Conservation (phyloP, 2,888 invertebrate species). For the Drosophila crucigera region DNA sequence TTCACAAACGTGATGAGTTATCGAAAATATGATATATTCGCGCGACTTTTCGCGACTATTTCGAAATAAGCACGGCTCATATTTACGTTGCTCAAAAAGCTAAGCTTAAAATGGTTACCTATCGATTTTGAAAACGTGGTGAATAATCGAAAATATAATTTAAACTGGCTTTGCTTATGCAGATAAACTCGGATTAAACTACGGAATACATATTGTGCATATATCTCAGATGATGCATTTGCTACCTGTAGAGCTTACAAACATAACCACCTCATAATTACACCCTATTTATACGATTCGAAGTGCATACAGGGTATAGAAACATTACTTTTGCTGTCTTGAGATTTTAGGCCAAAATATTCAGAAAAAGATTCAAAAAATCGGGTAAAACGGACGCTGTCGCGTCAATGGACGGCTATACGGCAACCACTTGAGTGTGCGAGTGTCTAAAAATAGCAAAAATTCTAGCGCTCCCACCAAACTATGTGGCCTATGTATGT, state of each 20-base stretch:
- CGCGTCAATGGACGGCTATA: constrained; percentile 47
- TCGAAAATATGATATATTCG: neutral
- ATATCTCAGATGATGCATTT: neutral
- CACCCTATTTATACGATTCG: neutral
- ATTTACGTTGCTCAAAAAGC: neutral
- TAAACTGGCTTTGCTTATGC: neutral
- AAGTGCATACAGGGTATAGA: constrained; percentile 19
- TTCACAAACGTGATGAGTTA: neutral
- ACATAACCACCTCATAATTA: neutral
- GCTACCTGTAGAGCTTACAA: neutral
- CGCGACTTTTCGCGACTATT: too few species aligned
- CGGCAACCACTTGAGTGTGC: constrained; percentile 83
- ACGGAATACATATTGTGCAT: neutral
- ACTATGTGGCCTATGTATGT: constrained; percentile 57
- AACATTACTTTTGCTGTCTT: constrained; percentile 71
- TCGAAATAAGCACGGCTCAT: neutral
- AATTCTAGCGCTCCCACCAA: constrained; percentile 83
- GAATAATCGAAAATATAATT: neutral
- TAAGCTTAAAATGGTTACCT: neutral
- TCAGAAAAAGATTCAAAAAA: constrained; percentile 31
- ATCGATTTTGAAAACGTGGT: neutral
- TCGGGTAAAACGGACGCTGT: constrained; percentile 37
- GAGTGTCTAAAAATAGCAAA: constrained; percentile 81
- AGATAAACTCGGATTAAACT: neutral
- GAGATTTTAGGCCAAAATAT: constrained; percentile 70